Evolutionary conservation across 1,140 invertebrate species (phyloP).

Genomic region (Camponotus floridanus): DNA sequence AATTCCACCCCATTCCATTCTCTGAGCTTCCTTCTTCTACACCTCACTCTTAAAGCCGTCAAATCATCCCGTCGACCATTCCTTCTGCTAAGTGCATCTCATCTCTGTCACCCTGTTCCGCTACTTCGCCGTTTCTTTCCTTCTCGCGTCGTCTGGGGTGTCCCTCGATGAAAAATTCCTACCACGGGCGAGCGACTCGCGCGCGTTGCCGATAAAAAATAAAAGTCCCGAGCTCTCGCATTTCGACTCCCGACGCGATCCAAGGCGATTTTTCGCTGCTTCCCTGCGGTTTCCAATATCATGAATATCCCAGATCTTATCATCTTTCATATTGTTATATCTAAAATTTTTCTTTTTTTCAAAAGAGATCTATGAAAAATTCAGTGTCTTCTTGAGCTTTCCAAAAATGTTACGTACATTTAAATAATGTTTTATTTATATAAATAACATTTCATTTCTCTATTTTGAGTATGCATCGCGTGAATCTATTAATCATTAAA

Average conservation of each 20-base stretch:
- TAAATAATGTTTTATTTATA: not conserved
- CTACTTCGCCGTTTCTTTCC: constrained; percentile 60
- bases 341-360: constrained; percentile 6
- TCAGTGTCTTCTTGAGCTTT: not conserved
- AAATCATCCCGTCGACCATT: constrained; percentile 35
- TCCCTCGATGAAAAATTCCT: constrained; percentile 74
- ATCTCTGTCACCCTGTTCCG: constrained; percentile 67
- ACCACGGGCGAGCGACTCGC: constrained; percentile 52
- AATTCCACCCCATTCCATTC: constrained; percentile 22
- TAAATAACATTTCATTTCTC: not conserved
- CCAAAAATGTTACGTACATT: not conserved
- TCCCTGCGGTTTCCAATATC: constrained; percentile 16
- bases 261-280: constrained; percentile 26
- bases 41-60: constrained; percentile 51
- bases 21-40: constrained; percentile 61
- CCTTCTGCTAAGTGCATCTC: constrained; percentile 74
- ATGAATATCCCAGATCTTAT: constrained; percentile 1
- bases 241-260: constrained; percentile 43
- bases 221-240: constrained; percentile 62
- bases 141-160: constrained; percentile 42
- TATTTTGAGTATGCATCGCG: not conserved
- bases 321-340: not conserved
- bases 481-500: no score
- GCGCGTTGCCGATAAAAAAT: constrained; percentile 63
- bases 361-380: constrained; percentile 3